Evolutionary conservation across 2,888 invertebrate genomes (phyloP).

Genomic region (Drosophila gaucha): DNA sequence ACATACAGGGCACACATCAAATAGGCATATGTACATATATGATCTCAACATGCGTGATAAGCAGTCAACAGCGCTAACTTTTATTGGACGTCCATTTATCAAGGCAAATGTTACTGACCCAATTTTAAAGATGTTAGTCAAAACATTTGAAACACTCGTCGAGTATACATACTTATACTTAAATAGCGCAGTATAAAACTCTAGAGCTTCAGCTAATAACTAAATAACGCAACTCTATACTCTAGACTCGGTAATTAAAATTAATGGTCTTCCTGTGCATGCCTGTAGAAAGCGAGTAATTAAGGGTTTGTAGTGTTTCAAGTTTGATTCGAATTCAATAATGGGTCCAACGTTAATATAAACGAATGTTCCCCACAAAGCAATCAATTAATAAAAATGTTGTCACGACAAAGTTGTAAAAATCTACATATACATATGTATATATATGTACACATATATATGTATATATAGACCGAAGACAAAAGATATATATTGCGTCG

Average conservation of each 20-base stretch:
- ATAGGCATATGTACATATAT: not conserved
- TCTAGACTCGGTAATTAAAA: not conserved
- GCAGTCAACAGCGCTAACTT: not conserved
- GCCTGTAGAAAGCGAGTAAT: constrained; percentile 1
- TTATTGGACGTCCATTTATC: not conserved
- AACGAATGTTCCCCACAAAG: constrained; percentile 1
- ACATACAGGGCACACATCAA: not conserved
- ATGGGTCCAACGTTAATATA: not conserved
- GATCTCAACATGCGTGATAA: constrained; percentile 21
- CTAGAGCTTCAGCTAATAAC: not conserved
- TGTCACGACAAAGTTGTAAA: constrained; percentile 9
- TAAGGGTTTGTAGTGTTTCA: not conserved
- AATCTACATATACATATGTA: not conserved
- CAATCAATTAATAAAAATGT: constrained; percentile 23
- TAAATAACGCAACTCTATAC: not conserved
- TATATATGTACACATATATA: not conserved
- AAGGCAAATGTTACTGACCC: not conserved
- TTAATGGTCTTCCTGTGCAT: constrained; percentile 5
- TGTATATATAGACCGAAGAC: not conserved
- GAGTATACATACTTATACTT: too few species aligned
- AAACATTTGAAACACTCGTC: too few species aligned
- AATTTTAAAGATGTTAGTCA: too few species aligned
- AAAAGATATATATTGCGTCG: too few species aligned
- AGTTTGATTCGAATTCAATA: not conserved
- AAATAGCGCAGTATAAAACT: not conserved